phyloP scores from a whole-genome alignment of 2,797 vertebrate species.

The Pseudochromis fuscus region DNA sequence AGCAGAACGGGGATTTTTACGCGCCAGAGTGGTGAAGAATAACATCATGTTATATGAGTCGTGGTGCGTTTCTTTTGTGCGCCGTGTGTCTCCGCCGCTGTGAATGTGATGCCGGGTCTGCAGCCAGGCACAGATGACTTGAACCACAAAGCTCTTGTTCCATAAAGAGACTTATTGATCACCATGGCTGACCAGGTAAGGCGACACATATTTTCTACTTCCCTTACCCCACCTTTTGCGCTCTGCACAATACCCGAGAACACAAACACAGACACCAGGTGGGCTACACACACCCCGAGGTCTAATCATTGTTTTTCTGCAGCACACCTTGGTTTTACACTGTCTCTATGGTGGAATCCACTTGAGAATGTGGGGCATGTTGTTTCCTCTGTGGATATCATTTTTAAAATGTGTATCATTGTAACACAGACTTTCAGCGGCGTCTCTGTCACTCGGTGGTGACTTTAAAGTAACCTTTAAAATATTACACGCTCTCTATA shows the following conservation, averaged over 20 bases:
- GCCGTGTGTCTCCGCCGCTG: conserved; percentile 45
- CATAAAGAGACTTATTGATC: conserved; percentile 59
- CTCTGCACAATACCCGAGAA: conserved; percentile 37
- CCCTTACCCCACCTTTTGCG: conserved; percentile 15
- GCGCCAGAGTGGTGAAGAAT: conserved; percentile 29
- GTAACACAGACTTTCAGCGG: not conserved
- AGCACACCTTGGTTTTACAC: not conserved
- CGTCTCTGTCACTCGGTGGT: not conserved
- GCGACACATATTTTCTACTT: not conserved
- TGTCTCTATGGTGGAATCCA: conserved; percentile 15
- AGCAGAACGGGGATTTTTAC: conserved; percentile 49
- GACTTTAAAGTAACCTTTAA: conserved; percentile 24
- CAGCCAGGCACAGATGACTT: conserved; percentile 73
- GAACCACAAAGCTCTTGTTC: conserved; percentile 66
- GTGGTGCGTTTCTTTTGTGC: conserved; percentile 64
- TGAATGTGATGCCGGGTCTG: conserved; percentile 59
- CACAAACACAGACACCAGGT: conserved; percentile 11
- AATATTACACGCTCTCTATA: not conserved
- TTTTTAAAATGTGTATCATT: not conserved
- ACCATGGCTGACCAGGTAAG: conserved; percentile 87
- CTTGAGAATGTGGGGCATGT: not conserved
- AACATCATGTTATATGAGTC: conserved; percentile 42
- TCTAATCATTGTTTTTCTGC: not conserved
- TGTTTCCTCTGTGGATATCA: not conserved
- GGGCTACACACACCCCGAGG: conserved; percentile 7